Evolutionary conservation across 1,140 invertebrate genomes (phyloP), one percentile per base, ranked within the genome.

Genomic region (Danaus plexippus): DNA sequence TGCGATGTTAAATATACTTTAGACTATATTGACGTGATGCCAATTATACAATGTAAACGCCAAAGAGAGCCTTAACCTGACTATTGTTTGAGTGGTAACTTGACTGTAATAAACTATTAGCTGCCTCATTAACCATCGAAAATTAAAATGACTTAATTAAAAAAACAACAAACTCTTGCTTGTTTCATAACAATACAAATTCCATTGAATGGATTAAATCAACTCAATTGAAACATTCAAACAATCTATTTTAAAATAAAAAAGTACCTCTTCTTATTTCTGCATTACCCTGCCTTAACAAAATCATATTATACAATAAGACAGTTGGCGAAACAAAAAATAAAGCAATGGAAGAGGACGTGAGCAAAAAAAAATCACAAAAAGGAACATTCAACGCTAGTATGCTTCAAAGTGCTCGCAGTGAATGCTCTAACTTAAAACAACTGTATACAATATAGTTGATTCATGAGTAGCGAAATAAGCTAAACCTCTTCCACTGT

Each of bases 241-340:
- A 87, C 79, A 73, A 72, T 77, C 76, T 71, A 77, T 71, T 80
- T 71, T 79, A 78, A 83, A 77, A 81, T 77, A 80, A 82, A 71
- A 83, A 86, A 87, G 79, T 82, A 85, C 81, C 83, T 85, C 81
- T 80, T 85, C 78, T 77, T 72, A 74, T 84, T 74, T 84, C 73
- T 81, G 80, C 75, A 82, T 85, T 85, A 85, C 83, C 83, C 83
- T 87, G 83, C 80, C 81, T 79, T 80, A 85, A 83, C 73, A 82
- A 87, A 85, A 82, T 73, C 70, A 77, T 80, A 76, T 70, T 76
- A 83, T 83, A 86, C 77, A 80, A 72, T 75, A 75, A 84, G 81
- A 80, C 76, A 83, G 80, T 73, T 75, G 74, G 77, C 75, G 62
- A 86, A 84, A 86, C 75, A 77, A 83, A 82, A 74, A 69, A 77